Evolutionary conservation across 2,888 invertebrate species (phyloP).

Genomic region (Poecilus cupreus): DNA sequence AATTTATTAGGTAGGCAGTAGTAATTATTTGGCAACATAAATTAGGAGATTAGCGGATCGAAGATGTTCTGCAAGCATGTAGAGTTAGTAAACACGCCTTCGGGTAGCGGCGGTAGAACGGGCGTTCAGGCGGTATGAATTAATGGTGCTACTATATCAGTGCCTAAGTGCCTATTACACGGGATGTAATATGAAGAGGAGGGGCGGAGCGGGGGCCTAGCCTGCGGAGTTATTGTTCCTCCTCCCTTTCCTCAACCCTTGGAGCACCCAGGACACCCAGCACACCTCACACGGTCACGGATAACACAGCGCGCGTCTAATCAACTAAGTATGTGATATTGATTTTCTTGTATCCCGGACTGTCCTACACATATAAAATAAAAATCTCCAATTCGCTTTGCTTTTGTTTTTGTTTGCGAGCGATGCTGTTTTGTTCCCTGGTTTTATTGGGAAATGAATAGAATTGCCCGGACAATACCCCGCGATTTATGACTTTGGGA

Average conservation of each 20-base stretch:
- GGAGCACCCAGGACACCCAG: background rate
- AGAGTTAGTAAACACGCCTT: background rate
- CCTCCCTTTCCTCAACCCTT: constrained; percentile 1
- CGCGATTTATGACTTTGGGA: background rate
- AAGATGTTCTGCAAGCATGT: background rate
- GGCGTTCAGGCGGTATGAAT: constrained; percentile 57
- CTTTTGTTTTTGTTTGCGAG: constrained; percentile 13
- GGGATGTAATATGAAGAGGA: constrained; percentile 57
- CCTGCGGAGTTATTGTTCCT: constrained; percentile 50
- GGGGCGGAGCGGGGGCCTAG: constrained; percentile 3
- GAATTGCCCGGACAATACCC: background rate
- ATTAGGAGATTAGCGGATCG: background rate
- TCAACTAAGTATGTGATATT: constrained; percentile 56
- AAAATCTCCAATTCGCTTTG: background rate
- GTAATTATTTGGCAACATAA: too few relatives aligned
- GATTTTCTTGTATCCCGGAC: constrained; percentile 21
- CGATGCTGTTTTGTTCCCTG: background rate
- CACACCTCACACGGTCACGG: constrained; percentile 1
- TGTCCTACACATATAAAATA: constrained; percentile 7
- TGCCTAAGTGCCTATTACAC: constrained; percentile 60
- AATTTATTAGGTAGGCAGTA: background rate
- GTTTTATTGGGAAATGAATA: background rate
- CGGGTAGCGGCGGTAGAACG: background rate
- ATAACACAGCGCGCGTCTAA: constrained; percentile 11
- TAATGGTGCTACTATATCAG: constrained; percentile 59